Base-by-base conservation (phyloP, 2,888 invertebrate species). In the Calliopum simillimum region DNA sequence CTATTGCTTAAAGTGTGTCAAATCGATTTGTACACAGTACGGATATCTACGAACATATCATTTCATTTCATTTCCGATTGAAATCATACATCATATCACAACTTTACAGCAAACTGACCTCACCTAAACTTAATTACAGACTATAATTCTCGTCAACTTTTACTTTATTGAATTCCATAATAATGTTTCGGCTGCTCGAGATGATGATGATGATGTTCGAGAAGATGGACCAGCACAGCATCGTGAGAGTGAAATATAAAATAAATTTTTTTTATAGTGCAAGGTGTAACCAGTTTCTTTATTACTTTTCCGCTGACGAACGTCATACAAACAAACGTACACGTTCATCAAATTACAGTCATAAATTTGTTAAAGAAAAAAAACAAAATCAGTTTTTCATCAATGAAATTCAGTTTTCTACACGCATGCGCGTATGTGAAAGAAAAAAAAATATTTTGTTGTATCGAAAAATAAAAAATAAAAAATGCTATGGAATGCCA, bases 341-440 rank as follows among this genome's bases (percentile, higher is more conserved):
- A 33, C 21, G 47, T 47, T 25, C 21, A 49, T 62, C 62, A 62
- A 62, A 62, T 62, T 62, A 62, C 47, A 62, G 62, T 62, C 62
- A 62, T 62, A 62, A 62, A 62, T 62, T 62, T 46, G 19, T 21
- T 6, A 47, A 21, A 25, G 19, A 23, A n/a, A n/a, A n/a, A n/a
- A n/a, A 4, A 12, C 16, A 4, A 4, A 23, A 5, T 56, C 23
- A 46, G 62, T 62, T 62, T 62, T 61, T 62, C 62, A 46, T 62
- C 62, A 62, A 62, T 62, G 62, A 62, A 62, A 56, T 62, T 62
- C 46, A 33, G 33, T 33, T 33, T 33, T 33, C 33, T 33, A 33
- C 56, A 25, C 14, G 13, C 43, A 16, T 8, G 8, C 8, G 33
- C 8, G 33, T 6, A 33, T 8, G 33, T 1, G 5, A 33, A 33